A percentile compares a stretch with the other conserved stretches of the same genome.
Conservation (phyloP, 2,888 invertebrate genomes). For the Neria commutata region DNA sequence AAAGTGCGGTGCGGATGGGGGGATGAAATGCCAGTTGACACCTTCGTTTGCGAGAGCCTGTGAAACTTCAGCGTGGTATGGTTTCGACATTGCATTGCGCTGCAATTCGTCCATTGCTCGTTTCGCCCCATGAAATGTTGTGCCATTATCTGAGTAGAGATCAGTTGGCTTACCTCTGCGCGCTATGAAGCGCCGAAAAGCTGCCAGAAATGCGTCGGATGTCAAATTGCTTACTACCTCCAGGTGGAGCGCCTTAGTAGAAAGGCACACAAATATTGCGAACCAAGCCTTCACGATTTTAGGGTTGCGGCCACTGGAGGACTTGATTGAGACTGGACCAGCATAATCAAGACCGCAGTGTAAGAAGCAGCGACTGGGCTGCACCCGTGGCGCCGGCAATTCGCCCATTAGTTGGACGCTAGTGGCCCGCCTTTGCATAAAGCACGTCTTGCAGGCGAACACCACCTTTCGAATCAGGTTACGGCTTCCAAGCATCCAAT, state of each 20-base stretch:
- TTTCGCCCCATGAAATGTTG: conserved; percentile 8
- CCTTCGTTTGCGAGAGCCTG: not conserved
- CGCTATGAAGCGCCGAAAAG: conserved; percentile 4
- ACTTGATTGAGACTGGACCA: conserved; percentile 21
- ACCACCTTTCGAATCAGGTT: conserved; percentile 20
- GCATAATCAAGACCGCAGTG: conserved; percentile 21
- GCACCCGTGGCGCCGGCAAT: conserved; percentile 10
- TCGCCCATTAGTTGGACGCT: conserved; percentile 22
- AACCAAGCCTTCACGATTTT: conserved; percentile 15
- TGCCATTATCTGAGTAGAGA: conserved; percentile 8
- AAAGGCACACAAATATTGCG: conserved; percentile 26
- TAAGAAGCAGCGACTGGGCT: conserved; percentile 11
- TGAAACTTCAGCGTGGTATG: not conserved
- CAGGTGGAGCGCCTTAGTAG: conserved; percentile 21
- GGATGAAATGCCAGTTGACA: conserved; percentile 14
- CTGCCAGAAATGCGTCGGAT: conserved; percentile 10
- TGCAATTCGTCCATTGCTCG: not conserved
- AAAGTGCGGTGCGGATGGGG: conserved; percentile 11
- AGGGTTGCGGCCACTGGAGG: conserved; percentile 6
- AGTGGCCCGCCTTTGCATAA: conserved; percentile 20
- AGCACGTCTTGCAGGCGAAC: conserved; percentile 19
- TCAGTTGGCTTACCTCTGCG: conserved; percentile 9
- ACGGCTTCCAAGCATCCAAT: conserved; percentile 24
- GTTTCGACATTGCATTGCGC: not conserved
- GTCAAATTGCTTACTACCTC: conserved; percentile 6